A percentile compares a stretch with the other conserved stretches of the same genome.
These are phyloP conservation scores for Oreochromis spilurus DNA, from an alignment of 2,113 vertebrate genomes.

Conservation along the genomic window DNA sequence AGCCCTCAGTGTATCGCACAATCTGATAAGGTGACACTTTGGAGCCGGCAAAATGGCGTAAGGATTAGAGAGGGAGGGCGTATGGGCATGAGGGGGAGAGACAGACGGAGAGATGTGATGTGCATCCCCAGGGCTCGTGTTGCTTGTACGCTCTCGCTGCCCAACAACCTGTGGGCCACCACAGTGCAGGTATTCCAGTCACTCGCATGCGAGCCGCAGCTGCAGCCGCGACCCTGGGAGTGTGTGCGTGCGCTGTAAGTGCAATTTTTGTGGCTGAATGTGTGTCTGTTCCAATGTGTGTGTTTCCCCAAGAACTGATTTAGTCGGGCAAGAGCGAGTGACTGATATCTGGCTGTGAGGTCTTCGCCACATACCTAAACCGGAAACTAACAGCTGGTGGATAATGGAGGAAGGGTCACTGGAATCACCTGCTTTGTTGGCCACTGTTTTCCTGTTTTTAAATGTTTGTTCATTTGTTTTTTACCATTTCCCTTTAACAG, in stretches of 20 bases:
- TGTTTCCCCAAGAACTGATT: background rate
- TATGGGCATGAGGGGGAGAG: background rate
- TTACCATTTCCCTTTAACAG: background rate
- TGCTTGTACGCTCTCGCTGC: background rate
- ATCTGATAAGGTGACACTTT: conserved; percentile 22
- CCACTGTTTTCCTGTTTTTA: background rate
- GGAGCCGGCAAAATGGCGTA: background rate
- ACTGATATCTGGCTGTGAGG: background rate
- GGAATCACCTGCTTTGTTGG: background rate
- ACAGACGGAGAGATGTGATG: background rate
- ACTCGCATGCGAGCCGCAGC: background rate
- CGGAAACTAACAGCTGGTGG: background rate
- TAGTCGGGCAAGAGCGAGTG: background rate
- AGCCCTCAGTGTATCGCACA: background rate
- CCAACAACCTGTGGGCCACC: background rate
- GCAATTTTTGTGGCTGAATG: background rate
- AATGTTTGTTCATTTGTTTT: background rate
- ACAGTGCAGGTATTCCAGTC: conserved; percentile 2
- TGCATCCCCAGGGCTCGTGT: background rate
- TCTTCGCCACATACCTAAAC: background rate
- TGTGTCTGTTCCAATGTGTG: background rate
- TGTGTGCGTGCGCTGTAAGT: background rate
- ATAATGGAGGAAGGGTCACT: background rate
- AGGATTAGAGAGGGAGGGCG: background rate
- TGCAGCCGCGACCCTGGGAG: background rate